Conservation (phyloP, 2,113 vertebrate species). For the Caracal caracal region DNA sequence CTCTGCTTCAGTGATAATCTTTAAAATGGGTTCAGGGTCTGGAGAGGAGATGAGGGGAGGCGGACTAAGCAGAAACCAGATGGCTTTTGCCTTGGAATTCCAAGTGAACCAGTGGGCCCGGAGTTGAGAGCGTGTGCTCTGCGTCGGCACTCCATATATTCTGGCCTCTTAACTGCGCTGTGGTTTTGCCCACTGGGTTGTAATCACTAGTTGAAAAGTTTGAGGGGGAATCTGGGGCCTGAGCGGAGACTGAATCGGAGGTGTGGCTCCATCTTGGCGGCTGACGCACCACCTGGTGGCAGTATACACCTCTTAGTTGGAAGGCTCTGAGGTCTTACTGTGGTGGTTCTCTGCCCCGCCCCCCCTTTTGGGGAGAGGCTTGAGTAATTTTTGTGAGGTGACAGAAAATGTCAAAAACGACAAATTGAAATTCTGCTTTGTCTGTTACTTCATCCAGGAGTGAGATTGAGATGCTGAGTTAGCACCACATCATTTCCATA, state of each 20-base stretch:
- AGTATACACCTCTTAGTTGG: rapidly evolving
- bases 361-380: not conserved
- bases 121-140: not conserved
- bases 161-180: not conserved
- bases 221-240: not conserved
- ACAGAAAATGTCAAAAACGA: not conserved
- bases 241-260: not conserved
- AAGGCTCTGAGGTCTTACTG: not conserved
- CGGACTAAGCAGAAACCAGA: not conserved
- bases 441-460: not conserved
- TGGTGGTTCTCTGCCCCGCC: not conserved
- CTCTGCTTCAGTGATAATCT: not conserved
- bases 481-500: conserved; percentile 19
- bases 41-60: not conserved
- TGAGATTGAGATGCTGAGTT: not conserved
- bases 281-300: not conserved
- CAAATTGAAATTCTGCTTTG: not conserved
- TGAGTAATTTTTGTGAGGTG: not conserved
- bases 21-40: not conserved
- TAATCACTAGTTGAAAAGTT: not conserved
- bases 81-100: not conserved
- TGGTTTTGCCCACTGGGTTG: not conserved
- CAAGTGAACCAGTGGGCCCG: not conserved
- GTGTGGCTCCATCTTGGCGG: not conserved
- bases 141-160: not conserved